Conservation (phyloP, 2,113 vertebrate species). For the Melanerpes formicivorus region DNA sequence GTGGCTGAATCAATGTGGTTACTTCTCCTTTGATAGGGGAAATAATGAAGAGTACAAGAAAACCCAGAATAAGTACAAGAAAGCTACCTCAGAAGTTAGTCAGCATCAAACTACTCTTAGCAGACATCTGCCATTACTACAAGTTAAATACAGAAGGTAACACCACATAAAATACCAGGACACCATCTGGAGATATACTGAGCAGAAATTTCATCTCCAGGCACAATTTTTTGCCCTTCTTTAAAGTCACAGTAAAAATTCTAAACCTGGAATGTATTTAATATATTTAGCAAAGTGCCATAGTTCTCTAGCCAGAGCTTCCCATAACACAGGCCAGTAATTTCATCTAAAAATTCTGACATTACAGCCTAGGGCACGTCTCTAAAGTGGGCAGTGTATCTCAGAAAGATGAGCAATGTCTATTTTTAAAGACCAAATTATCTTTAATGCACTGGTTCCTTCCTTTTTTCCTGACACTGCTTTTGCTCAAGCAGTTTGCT, state of each 20-base stretch:
- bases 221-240: not conserved
- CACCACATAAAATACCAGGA: not conserved
- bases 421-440: slow-evolving; percentile 41
- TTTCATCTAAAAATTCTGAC: slow-evolving; percentile 27
- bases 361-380: not conserved
- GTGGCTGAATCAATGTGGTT: not conserved
- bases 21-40: not conserved
- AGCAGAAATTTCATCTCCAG: not conserved
- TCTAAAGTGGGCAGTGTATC: not conserved
- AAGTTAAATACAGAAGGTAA: not conserved
- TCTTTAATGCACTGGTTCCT: slow-evolving; percentile 48
- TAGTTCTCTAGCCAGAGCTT: not conserved
- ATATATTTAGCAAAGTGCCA: not conserved
- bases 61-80: not conserved
- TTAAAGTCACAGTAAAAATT: not conserved
- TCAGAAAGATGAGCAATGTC: not conserved
- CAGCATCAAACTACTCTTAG: not conserved
- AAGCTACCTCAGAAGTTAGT: not conserved
- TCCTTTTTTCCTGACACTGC: slow-evolving; percentile 49
- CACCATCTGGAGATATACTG: not conserved
- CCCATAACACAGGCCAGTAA: not conserved
- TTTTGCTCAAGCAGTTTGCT: slow-evolving; percentile 39
- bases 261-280: not conserved
- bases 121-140: not conserved
- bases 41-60: not conserved